Conservation (phyloP, 2,888 invertebrate species). For the Panzeria rudis region DNA sequence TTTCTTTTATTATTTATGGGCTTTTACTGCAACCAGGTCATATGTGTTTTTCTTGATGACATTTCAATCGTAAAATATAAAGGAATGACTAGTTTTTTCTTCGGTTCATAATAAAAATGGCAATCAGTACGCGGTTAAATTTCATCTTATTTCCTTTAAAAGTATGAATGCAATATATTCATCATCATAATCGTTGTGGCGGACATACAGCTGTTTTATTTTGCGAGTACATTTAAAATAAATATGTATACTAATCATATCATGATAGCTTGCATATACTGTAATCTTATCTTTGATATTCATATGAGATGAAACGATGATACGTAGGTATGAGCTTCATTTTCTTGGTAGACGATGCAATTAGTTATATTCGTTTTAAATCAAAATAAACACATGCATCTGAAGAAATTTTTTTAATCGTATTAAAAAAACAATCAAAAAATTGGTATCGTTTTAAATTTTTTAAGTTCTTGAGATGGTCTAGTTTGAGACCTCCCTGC, state of each 20-base stretch:
- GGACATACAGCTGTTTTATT: slow-evolving; percentile 17
- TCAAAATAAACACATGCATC: too few relatives aligned
- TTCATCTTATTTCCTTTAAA: slow-evolving; percentile 2
- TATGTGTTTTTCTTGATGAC: slow-evolving; percentile 35
- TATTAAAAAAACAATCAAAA: too few relatives aligned
- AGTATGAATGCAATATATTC: slow-evolving; percentile 9
- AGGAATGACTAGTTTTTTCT: slow-evolving; percentile 16
- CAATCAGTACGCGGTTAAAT: slow-evolving; percentile 1
- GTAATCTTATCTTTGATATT: slow-evolving; percentile 43
- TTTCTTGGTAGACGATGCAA: not conserved
- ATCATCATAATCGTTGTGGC: slow-evolving; percentile 6
- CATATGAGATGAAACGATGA: not conserved
- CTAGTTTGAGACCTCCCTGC: too few relatives aligned
- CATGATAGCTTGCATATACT: slow-evolving; percentile 4
- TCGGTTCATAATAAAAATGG: slow-evolving; percentile 6
- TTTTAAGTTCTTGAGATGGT: too few relatives aligned
- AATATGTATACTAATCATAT: slow-evolving; percentile 59
- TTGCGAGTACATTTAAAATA: slow-evolving; percentile 41
- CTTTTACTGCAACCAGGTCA: slow-evolving; percentile 62
- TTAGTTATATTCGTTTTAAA: not conserved
- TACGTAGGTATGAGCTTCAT: not conserved
- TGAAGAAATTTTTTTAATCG: too few relatives aligned
- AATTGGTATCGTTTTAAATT: too few relatives aligned
- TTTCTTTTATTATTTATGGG: slow-evolving; percentile 20
- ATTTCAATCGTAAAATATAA: slow-evolving; percentile 39